Evolutionary conservation across 2,888 invertebrate species (phyloP), one percentile per base, ranked within the genome.

Genomic region (Chrysolina oricalcia): DNA sequence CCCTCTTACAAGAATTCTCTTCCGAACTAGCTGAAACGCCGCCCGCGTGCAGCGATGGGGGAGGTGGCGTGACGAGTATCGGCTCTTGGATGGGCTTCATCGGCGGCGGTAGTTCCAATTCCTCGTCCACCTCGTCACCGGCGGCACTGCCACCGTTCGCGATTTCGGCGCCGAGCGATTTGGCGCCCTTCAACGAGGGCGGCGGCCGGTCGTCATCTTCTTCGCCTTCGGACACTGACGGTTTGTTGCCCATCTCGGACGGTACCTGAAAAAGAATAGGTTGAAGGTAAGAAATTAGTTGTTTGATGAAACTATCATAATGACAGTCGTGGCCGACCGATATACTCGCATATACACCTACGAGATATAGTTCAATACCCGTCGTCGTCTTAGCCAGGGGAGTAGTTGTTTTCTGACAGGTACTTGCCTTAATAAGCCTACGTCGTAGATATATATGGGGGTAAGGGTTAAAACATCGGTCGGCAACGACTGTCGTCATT

Each of bases 51-150:
- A 86, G 86, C 15, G 85, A 86, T 6, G 86, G 89, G 5, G 88
- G 87, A 13, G 87, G 86, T 43, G 87, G 83, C 15, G 88, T 85
- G 2, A 88, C 88, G 74, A 88, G 78, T 70, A 88, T 87, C 4
- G 88, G 80, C 91, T 95, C 96, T 87, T 96, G 94, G 82, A 97
- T 95, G n/a, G 96, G 96, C 87, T 97, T 96, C 98, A 98, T 98
- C 1, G 98, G 97, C 46, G 98, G 98, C 70, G 98, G 98, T 82
- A 98, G 90, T 89, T 97, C 97, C 15, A 96, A 92, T 86, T 96
- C 96, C 80, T 94, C 94, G 81, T 94, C 94, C 15, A 90, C 92
- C 85, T 95, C 96, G 85, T 96, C 96, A n/a, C 80, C 80, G 4
- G 74, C 79, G n/a, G 72, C 75, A 40, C 77, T 91, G 72, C 90